Evolutionary conservation across 2,797 vertebrate genomes (phyloP).

Genomic region (Esox lucius): DNA sequence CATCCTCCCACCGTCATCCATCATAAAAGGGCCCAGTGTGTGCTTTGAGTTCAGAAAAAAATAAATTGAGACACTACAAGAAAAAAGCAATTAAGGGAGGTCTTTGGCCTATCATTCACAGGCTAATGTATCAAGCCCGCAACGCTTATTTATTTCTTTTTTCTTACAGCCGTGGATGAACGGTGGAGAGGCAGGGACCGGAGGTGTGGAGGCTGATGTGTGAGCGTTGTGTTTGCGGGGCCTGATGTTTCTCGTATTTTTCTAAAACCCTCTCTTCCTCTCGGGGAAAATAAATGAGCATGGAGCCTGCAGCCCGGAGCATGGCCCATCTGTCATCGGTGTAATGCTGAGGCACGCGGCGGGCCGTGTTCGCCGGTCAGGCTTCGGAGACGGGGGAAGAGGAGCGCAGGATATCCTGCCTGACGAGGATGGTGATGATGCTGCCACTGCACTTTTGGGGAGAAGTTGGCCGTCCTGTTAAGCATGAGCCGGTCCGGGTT

Average conservation of each 20-base stretch:
- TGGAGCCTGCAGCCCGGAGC: slow-evolving; percentile 28
- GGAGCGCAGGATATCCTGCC: background rate
- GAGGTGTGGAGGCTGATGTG: slow-evolving; percentile 7
- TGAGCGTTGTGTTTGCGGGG: slow-evolving; percentile 12
- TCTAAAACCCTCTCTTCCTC: slow-evolving; percentile 3
- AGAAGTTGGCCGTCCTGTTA: background rate
- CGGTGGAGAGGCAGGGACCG: background rate
- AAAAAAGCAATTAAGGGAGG: slow-evolving; percentile 63
- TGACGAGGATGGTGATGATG: background rate
- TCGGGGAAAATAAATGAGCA: slow-evolving; percentile 40
- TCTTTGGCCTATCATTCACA: slow-evolving; percentile 70
- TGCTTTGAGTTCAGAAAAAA: slow-evolving; percentile 65
- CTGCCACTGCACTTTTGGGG: background rate
- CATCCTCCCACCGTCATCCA: slow-evolving; percentile 75
- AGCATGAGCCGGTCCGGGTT: background rate
- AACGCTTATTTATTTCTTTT: slow-evolving; percentile 17
- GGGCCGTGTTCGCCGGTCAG: background rate
- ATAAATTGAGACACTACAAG: slow-evolving; percentile 57
- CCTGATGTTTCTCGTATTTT: slow-evolving; percentile 32
- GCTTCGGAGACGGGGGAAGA: background rate
- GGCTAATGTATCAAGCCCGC: slow-evolving; percentile 62
- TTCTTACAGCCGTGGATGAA: background rate
- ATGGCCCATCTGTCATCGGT: slow-evolving; percentile 34
- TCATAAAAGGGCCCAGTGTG: slow-evolving; percentile 74
- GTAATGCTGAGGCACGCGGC: slow-evolving; percentile 14